Evolutionary conservation across 2,797 vertebrate genomes (phyloP).

Genomic region (Pangasius sanitwongsei): DNA sequence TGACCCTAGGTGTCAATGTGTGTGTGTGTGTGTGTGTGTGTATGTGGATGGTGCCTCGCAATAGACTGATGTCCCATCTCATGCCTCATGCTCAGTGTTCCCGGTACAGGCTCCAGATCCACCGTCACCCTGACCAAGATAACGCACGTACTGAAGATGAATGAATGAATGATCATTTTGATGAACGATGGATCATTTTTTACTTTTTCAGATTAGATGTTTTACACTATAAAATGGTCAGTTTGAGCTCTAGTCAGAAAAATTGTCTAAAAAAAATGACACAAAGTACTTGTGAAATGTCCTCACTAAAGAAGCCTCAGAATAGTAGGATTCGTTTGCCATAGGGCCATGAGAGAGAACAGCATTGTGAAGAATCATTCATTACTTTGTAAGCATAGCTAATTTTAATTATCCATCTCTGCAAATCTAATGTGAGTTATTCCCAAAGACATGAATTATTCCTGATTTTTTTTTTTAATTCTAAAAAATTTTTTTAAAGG

Average conservation of each 20-base stretch:
- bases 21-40: not conserved
- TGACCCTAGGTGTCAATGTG: not conserved
- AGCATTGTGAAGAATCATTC: constrained; percentile 42
- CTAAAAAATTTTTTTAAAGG: not conserved
- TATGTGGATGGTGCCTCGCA: not conserved
- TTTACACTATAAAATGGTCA: constrained; percentile 13
- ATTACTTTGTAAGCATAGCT: constrained; percentile 48
- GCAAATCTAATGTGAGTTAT: constrained; percentile 44
- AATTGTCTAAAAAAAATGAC: constrained; percentile 41
- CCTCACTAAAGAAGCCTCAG: constrained; percentile 10
- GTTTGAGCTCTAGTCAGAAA: constrained; percentile 6
- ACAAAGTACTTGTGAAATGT: constrained; percentile 26
- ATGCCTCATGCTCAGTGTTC: not conserved
- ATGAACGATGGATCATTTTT: no score
- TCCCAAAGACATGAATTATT: constrained; percentile 55
- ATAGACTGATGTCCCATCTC: not conserved
- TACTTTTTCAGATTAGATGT: constrained; percentile 6
- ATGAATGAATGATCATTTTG: not conserved
- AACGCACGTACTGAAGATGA: not conserved
- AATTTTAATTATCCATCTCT: constrained; percentile 61
- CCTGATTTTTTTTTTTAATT: not conserved
- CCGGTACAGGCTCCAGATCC: no score
- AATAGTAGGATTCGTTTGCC: constrained; percentile 35
- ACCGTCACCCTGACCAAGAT: not conserved
- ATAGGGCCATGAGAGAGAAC: constrained; percentile 28